Conservation (phyloP, 2,888 invertebrate species). For the Amiota minor region DNA sequence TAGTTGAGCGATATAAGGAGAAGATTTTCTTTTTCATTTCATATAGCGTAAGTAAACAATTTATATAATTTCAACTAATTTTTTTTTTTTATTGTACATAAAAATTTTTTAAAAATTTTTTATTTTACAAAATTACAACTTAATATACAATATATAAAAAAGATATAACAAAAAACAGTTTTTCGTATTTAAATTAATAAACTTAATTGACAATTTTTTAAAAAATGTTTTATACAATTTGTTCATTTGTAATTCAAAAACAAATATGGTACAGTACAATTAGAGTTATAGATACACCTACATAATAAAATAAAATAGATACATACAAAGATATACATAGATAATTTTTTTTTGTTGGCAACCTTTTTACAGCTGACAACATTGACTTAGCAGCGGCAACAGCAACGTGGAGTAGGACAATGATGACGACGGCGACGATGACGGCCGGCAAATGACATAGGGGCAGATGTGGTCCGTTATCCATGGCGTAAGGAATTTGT, state of each 20-base stretch:
- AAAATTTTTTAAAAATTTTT: constrained; percentile 7
- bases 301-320: constrained; percentile 30
- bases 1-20: not conserved
- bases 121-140: constrained; percentile 36
- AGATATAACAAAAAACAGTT: constrained; percentile 42
- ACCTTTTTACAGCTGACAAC: constrained; percentile 44
- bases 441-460: not conserved
- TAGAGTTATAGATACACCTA: constrained; percentile 43
- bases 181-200: constrained; percentile 33
- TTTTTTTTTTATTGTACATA: constrained; percentile 9
- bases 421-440: constrained; percentile 27
- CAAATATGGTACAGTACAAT: not conserved
- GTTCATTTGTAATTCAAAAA: constrained; percentile 32
- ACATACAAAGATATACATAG: not conserved
- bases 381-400: constrained; percentile 47
- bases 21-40: not conserved
- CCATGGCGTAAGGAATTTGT: too few relatives aligned
- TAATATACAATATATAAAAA: constrained; percentile 20
- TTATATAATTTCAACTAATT: constrained; percentile 17
- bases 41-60: not conserved
- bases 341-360: constrained; percentile 26
- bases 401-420: constrained; percentile 39
- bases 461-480: too few relatives aligned
- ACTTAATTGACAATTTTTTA: constrained; percentile 7
- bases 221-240: constrained; percentile 44